Conservation (phyloP, 2,113 vertebrate genomes). For the Scopus umbretta region DNA sequence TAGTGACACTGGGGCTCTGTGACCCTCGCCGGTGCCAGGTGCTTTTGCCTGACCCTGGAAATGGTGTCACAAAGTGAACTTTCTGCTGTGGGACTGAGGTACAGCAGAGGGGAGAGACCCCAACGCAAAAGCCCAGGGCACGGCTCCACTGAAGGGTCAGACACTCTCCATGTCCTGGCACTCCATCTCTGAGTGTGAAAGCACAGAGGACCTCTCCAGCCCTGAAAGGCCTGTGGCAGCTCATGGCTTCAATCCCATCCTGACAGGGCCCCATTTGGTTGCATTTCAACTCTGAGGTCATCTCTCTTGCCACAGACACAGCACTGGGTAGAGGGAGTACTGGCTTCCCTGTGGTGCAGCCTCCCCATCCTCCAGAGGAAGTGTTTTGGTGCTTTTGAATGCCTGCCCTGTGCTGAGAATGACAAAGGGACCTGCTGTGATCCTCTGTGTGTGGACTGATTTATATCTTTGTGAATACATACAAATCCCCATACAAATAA, state of each 20-base stretch:
- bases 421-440: neutral
- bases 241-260: neutral
- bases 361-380: neutral
- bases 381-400: neutral
- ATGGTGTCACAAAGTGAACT: neutral
- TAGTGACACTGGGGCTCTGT: neutral
- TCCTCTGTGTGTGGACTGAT: neutral
- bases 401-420: neutral
- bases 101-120: neutral
- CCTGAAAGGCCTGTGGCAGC: neutral
- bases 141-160: neutral
- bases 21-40: fast-evolving
- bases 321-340: neutral
- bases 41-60: neutral
- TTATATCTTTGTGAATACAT: neutral
- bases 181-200: neutral
- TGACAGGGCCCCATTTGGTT: neutral
- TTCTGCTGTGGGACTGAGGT: neutral
- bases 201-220: neutral
- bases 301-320: neutral
- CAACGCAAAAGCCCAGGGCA: neutral
- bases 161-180: neutral
- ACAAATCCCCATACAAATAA: neutral
- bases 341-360: neutral
- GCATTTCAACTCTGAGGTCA: neutral